Evolutionary conservation across 2,888 invertebrate species (phyloP).

Genomic region (Acrobasis suavella): DNA sequence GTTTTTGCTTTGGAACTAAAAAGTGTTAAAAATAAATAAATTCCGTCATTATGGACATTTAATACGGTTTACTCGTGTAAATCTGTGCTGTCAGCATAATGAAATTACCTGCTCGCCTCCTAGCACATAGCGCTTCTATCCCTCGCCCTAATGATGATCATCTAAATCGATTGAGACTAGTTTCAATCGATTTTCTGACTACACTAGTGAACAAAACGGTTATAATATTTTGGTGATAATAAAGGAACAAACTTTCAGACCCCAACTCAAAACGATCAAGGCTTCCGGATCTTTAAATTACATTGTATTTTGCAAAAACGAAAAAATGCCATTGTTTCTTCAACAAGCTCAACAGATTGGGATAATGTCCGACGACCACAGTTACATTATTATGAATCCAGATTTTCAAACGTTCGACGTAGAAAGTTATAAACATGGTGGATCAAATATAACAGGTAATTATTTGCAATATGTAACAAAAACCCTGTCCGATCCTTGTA

Average conservation of each 20-base stretch:
- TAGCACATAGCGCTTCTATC: too few relatives aligned
- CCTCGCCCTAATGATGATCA: neutral
- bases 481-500: too few relatives aligned
- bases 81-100: too few relatives aligned
- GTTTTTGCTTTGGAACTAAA: too few relatives aligned
- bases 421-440: slow-evolving; percentile 89
- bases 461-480: too few relatives aligned
- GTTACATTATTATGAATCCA: slow-evolving; percentile 89
- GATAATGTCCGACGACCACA: slow-evolving; percentile 89
- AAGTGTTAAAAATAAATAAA: too few relatives aligned
- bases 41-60: too few relatives aligned
- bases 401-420: slow-evolving; percentile 92
- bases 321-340: slow-evolving; percentile 61
- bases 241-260: slow-evolving; percentile 59
- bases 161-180: too few relatives aligned
- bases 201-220: too few relatives aligned
- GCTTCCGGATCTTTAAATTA: slow-evolving; percentile 86
- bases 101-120: too few relatives aligned
- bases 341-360: slow-evolving; percentile 93
- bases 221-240: neutral
- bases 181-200: too few relatives aligned
- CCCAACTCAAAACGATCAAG: slow-evolving; percentile 87
- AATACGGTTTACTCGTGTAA: too few relatives aligned
- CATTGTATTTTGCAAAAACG: slow-evolving; percentile 87
- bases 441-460: slow-evolving; percentile 91